Conservation (phyloP, 1,140 invertebrate genomes). For the Pantala flavescens region DNA sequence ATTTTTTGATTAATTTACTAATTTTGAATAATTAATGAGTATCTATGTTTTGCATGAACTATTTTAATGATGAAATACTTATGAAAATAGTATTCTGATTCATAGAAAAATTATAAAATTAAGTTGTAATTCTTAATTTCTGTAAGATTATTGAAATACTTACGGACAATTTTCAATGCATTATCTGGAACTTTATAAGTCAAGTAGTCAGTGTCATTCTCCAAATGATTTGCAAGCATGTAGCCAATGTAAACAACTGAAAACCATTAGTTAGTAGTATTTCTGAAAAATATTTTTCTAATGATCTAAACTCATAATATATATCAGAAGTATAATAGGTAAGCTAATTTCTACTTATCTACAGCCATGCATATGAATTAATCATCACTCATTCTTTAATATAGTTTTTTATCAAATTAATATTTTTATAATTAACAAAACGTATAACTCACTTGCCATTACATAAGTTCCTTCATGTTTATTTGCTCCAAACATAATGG, state of each 20-base stretch:
- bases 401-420: no score
- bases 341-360: no score
- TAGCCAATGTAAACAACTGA: not conserved
- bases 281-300: no score
- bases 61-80: no score
- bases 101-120: no score
- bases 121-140: no score
- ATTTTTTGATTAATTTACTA: not conserved
- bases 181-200: constrained; percentile 23
- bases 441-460: not conserved
- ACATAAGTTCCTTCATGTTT: constrained; percentile 8
- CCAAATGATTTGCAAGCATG: not conserved
- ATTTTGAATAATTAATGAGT: not conserved
- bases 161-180: constrained; percentile 27
- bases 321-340: no score
- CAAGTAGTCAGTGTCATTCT: constrained; percentile 22
- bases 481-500: constrained; percentile 8
- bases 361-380: no score
- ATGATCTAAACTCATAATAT: not conserved
- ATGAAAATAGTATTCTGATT: no score
- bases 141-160: constrained; percentile 13
- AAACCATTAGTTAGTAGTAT: not conserved
- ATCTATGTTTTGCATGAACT: no score
- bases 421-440: no score
- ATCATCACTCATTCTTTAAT: no score